Percentiles rank a stretch among this genome's conserved stretches.
These are phyloP conservation scores for Calliphora vomitoria DNA, from an alignment of 2,888 invertebrate species.

Conservation along the genomic window DNA sequence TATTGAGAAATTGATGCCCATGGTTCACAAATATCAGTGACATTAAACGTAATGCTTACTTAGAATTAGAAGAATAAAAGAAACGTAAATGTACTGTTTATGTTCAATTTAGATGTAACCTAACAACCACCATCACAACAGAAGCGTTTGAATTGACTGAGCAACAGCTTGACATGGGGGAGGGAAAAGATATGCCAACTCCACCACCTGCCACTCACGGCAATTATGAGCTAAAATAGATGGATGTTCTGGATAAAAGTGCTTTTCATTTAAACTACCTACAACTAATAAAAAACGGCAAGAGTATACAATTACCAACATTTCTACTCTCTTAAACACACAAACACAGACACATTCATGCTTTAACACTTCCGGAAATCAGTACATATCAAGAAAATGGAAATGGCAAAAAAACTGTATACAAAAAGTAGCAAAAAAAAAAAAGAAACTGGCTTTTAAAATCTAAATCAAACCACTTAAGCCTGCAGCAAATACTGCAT, in stretches of 20 bases:
- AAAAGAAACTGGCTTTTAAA: conserved; percentile 64
- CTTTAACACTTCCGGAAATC: conserved; percentile 70
- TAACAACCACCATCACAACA: background rate
- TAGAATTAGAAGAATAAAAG: conserved; percentile 8
- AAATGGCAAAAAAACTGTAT: background rate
- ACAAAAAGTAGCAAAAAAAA: conserved; percentile 29
- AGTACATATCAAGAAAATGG: conserved; percentile 11
- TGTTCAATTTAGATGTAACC: conserved; percentile 21
- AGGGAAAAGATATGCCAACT: conserved; percentile 6
- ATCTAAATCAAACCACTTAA: conserved; percentile 68
- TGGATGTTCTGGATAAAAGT: background rate
- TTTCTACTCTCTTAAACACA: background rate
- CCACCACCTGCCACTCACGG: conserved; percentile 33
- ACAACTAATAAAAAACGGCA: background rate
- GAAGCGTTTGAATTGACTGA: background rate
- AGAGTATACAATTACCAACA: background rate
- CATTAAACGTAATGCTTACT: conserved; percentile 31
- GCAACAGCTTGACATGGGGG: background rate
- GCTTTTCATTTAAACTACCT: conserved; percentile 3
- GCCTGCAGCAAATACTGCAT: conserved; percentile 70
- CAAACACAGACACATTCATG: conserved; percentile 28
- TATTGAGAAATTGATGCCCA: conserved; percentile 22
- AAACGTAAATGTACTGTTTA: conserved; percentile 27
- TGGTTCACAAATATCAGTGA: conserved; percentile 18
- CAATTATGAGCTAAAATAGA: conserved; percentile 44